Evolutionary conservation across 2,797 vertebrate genomes (phyloP).

Genomic region (Xenentodon cancila): DNA sequence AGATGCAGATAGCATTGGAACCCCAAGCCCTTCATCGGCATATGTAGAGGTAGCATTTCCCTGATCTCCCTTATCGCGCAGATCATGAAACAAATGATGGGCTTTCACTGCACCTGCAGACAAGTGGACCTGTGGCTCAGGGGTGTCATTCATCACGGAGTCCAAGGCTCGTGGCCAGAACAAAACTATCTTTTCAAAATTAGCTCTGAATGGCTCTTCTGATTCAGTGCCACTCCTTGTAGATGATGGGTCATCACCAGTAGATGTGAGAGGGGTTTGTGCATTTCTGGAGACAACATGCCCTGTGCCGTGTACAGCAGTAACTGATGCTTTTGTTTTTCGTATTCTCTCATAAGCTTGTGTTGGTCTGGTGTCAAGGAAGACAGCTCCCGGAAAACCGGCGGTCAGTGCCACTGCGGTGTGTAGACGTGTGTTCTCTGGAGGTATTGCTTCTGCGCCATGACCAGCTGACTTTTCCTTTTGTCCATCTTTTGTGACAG

Average conservation of each 20-base stretch:
- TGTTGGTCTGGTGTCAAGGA: conserved; percentile 47
- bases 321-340: conserved; percentile 32
- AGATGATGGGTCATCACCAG: conserved; percentile 19
- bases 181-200: conserved; percentile 51
- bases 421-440: conserved; percentile 45
- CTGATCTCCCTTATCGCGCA: conserved; percentile 55
- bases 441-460: conserved; percentile 45
- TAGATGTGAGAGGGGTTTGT: conserved; percentile 26
- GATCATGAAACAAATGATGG: conserved; percentile 53
- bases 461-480: conserved; percentile 45
- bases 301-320: conserved; percentile 20
- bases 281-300: conserved; percentile 36
- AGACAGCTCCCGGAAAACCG: conserved; percentile 42
- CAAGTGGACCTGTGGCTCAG: conserved; percentile 47
- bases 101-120: conserved; percentile 48
- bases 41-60: conserved; percentile 55
- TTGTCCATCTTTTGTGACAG: conserved; percentile 56
- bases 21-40: conserved; percentile 43
- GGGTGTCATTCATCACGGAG: conserved; percentile 58
- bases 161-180: conserved; percentile 43
- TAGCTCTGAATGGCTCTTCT: conserved; percentile 54
- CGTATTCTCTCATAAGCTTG: conserved; percentile 30
- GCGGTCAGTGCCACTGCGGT: conserved; percentile 18
- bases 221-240: conserved; percentile 27
- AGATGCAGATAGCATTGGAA: conserved; percentile 64